These are phyloP conservation scores for Chloroceryle inda DNA, from an alignment of 2,797 vertebrate genomes.

Conservation along the genomic window DNA sequence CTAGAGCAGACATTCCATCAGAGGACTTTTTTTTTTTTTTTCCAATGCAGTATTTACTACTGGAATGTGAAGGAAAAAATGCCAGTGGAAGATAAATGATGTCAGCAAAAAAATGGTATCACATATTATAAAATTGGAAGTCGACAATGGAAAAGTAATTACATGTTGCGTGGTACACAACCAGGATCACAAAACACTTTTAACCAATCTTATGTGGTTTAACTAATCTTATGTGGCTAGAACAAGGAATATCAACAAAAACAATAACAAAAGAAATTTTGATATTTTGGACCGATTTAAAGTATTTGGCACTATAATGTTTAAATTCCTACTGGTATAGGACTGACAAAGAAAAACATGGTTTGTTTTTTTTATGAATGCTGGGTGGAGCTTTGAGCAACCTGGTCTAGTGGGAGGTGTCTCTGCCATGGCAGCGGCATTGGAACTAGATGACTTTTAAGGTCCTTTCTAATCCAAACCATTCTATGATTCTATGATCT, in stretches of 20 bases:
- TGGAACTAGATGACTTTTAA: no score
- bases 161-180: not conserved
- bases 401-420: no score
- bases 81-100: not conserved
- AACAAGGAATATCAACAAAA: not conserved
- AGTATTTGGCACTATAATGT: rapidly evolving
- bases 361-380: no score
- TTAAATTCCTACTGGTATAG: not conserved
- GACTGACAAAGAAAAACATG: not conserved
- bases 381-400: no score
- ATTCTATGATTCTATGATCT: no score
- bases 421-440: no score
- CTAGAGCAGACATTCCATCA: not conserved
- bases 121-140: not conserved
- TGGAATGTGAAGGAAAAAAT: not conserved
- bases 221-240: not conserved
- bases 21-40: rapidly evolving
- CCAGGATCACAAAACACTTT: not conserved
- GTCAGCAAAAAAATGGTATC: not conserved
- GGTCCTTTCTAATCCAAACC: no score
- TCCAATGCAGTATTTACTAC: not conserved
- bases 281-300: not conserved
- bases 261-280: not conserved
- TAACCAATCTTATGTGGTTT: not conserved
- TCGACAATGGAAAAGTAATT: not conserved